Evolutionary conservation across 2,888 invertebrate species (phyloP).

Genomic region (Penaeus monodon): DNA sequence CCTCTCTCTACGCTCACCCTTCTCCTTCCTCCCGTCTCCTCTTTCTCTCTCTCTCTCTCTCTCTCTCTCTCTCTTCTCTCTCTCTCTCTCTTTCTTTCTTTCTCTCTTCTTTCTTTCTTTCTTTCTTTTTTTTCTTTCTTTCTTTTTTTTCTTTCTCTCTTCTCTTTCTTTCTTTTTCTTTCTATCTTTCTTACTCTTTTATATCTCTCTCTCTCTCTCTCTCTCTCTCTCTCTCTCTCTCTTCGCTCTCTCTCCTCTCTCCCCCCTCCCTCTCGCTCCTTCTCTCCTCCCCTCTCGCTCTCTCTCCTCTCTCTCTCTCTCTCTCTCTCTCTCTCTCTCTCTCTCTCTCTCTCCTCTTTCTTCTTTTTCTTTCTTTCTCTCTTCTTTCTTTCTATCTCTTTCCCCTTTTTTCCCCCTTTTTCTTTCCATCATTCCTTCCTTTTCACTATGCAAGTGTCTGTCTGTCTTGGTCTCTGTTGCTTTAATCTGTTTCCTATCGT

Average conservation of each 20-base stretch:
- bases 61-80: too few relatives aligned
- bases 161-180: too few relatives aligned
- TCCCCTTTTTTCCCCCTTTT: too few relatives aligned
- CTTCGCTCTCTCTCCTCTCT: slow-evolving; percentile 8
- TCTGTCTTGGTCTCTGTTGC: too few relatives aligned
- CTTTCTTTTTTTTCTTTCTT: too few relatives aligned
- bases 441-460: too few relatives aligned
- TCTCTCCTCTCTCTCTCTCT: slow-evolving; percentile 20
- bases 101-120: too few relatives aligned
- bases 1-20: background rate
- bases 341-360: slow-evolving; percentile 10
- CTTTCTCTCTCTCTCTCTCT: too few relatives aligned
- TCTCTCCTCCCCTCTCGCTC: background rate
- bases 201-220: background rate
- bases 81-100: too few relatives aligned
- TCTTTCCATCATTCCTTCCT: too few relatives aligned
- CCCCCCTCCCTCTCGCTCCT: background rate
- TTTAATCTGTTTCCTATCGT: too few relatives aligned
- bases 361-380: background rate
- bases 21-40: background rate
- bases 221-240: slow-evolving; percentile 18
- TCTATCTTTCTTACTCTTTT: background rate
- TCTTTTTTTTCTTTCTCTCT: too few relatives aligned
- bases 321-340: slow-evolving; percentile 14
- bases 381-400: background rate